A percentile compares a stretch with the other conserved stretches of the same genome.
These are phyloP conservation scores for Asteroscopus sphinx DNA, from an alignment of 2,888 invertebrate genomes.

Conservation along the genomic window DNA sequence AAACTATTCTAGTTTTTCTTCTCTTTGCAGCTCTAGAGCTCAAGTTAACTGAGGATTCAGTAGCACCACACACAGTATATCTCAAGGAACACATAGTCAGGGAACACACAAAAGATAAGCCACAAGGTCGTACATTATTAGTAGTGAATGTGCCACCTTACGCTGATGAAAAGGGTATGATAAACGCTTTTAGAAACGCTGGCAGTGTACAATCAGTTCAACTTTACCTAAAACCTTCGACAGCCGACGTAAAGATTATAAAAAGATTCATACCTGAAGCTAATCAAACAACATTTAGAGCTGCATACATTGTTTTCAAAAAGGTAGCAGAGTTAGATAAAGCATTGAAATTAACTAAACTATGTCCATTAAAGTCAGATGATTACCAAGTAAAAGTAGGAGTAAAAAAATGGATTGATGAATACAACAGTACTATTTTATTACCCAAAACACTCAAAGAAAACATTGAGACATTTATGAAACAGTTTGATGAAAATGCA, in stretches of 20 bases:
- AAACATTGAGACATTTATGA: conserved; percentile 92
- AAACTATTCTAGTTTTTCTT: conserved; percentile 20
- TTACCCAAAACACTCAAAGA: conserved; percentile 90
- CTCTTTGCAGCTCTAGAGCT: conserved; percentile 83
- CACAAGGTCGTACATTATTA: conserved; percentile 94
- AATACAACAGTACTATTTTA: conserved; percentile 91
- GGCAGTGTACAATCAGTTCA: conserved; percentile 86
- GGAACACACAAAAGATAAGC: conserved; percentile 92
- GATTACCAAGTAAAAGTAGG: conserved; percentile 86
- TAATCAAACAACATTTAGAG: conserved; percentile 90
- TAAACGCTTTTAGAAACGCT: conserved; percentile 86
- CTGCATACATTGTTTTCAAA: conserved; percentile 94
- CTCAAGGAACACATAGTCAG: conserved; percentile 93
- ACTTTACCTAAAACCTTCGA: conserved; percentile 78
- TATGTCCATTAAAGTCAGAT: conserved; percentile 86
- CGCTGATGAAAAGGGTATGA: conserved; percentile 90
- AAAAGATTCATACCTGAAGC: conserved; percentile 67
- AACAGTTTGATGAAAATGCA: conserved; percentile 90
- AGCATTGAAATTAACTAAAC: conserved; percentile 89
- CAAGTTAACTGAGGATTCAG: conserved; percentile 75
- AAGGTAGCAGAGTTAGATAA: conserved; percentile 91
- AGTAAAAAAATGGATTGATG: conserved; percentile 92
- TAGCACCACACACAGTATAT: conserved; percentile 81
- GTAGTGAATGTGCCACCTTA: conserved; percentile 95
- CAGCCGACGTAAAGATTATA: conserved; percentile 62